These are phyloP conservation scores for Apteryx mantelli DNA, from an alignment of 2,113 vertebrate genomes.

Conservation along the genomic window DNA sequence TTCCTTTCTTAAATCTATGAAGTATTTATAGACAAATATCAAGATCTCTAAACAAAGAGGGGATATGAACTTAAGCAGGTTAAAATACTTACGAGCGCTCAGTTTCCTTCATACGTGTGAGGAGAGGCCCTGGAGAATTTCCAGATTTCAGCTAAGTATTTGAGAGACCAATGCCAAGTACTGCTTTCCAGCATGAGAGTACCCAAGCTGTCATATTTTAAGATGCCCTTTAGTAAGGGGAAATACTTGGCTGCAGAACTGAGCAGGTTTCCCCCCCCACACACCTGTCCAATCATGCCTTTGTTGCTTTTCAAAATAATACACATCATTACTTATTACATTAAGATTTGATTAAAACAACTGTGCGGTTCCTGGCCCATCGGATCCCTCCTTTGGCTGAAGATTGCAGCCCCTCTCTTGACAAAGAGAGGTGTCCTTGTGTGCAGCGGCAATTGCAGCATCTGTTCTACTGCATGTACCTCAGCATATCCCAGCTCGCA, in stretches of 20 bases:
- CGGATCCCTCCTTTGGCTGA: background rate
- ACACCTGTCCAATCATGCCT: background rate
- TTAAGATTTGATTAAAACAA: constrained; percentile 33
- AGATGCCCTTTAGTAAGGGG: constrained; percentile 19
- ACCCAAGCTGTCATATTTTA: background rate
- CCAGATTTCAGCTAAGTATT: constrained; percentile 23
- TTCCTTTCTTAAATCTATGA: background rate
- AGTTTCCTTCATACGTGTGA: background rate
- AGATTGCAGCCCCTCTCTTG: background rate
- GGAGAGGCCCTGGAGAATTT: constrained; percentile 56
- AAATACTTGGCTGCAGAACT: constrained; percentile 38
- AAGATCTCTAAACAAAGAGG: background rate
- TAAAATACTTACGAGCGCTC: background rate
- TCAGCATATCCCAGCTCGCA: accelerated
- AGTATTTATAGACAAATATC: background rate
- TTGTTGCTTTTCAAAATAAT: constrained; percentile 22
- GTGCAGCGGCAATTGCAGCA: background rate
- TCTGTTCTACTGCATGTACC: background rate
- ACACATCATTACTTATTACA: background rate
- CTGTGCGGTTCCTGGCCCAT: background rate
- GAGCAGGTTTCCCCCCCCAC: constrained; percentile 16
- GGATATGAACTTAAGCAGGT: background rate
- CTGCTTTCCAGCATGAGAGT: constrained; percentile 39
- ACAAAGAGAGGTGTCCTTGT: background rate
- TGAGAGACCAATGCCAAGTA: constrained; percentile 5